These are phyloP conservation scores for Meganola albula DNA, from an alignment of 2,888 invertebrate genomes.

Conservation along the genomic window DNA sequence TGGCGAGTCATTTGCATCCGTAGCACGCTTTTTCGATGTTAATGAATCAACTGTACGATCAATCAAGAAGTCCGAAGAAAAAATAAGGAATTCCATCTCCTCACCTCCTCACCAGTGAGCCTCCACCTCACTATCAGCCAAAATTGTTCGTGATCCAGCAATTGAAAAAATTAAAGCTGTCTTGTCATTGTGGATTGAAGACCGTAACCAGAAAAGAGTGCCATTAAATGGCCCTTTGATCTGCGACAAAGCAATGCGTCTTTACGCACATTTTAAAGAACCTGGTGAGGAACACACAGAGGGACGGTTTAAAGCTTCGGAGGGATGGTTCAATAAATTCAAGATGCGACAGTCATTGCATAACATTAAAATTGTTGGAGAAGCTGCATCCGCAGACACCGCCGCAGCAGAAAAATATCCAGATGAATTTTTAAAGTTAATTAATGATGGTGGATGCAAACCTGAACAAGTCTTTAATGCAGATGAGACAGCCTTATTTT, in stretches of 20 bases:
- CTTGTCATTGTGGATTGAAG: slow-evolving; percentile 27
- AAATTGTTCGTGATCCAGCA: slow-evolving; percentile 26
- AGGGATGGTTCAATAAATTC: slow-evolving; percentile 25
- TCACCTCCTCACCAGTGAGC: too few relatives aligned
- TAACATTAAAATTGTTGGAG: slow-evolving; percentile 22
- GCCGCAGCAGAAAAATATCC: slow-evolving; percentile 24
- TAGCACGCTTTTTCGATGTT: slow-evolving; percentile 20
- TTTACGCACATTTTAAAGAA: slow-evolving; percentile 26
- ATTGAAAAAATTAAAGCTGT: slow-evolving; percentile 12
- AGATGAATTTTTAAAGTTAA: slow-evolving; percentile 22
- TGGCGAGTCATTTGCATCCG: slow-evolving; percentile 16
- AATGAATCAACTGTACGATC: slow-evolving; percentile 17
- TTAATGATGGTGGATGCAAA: slow-evolving; percentile 12
- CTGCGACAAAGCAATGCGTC: slow-evolving; percentile 25
- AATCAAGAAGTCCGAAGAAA: slow-evolving; percentile 16
- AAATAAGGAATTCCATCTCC: slow-evolving; percentile 25
- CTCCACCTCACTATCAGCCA: slow-evolving; percentile 25
- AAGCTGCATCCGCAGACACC: slow-evolving; percentile 24
- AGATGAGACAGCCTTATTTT: slow-evolving; percentile 29
- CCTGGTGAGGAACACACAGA: slow-evolving; percentile 14
- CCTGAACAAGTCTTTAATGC: slow-evolving; percentile 21
- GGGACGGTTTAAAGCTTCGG: slow-evolving; percentile 19
- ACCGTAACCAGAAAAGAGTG: slow-evolving; percentile 17
- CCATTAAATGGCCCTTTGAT: slow-evolving; percentile 23
- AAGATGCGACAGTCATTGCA: slow-evolving; percentile 24